Evolutionary conservation across 2,888 invertebrate species (phyloP), one percentile per base, ranked within the genome.

Genomic region (Amphipoea lucens): DNA sequence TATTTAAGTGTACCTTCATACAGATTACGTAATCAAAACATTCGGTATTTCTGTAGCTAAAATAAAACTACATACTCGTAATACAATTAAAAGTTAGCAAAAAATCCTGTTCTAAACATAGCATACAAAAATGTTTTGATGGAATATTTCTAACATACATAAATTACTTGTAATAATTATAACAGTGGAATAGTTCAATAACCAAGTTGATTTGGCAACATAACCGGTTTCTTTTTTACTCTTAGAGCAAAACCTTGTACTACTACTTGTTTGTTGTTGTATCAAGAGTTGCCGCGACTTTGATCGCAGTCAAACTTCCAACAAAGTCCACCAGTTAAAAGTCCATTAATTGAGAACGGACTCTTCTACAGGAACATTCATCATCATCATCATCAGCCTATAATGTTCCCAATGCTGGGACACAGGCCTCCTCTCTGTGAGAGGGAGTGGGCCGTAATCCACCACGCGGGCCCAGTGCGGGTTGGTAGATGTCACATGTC

Each of bases 161-260:
- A 6, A 9, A 48, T 48, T 45, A 45, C 29, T 4, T 1, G 1
- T 29, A 17, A 72, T 29, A 17, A 72, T 29, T 48, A 60, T 17
- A 54, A 29, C 9, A 54, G 17, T 54, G 42, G 54, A 62, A 75
- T 29, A 80, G 36, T n/a, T 67, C 45, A 80, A 67, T 62, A 12
- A 54, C 11, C 5, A 20, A 29, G 23, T 36, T 2, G 29, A n/a
- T 29, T 66, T 51, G 14, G 20, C 0, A 42, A 29, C 29, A 51
- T 0, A 80, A 54, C 60, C 20, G n/a, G 73, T 65, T 65, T 65
- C 0, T 4, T 65, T 36, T 4, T 17, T 20, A 65, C 4, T 23
- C 11, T 23, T 29, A 29, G 29, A 23, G n/a, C 4, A 11, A 40
- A 29, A 23, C 23, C 11, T 40, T 20, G 9, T 63, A 17, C 36